Evolutionary conservation across 2,888 invertebrate genomes (phyloP), one percentile per base, ranked within the genome.

Genomic region (Meteorus colon): DNA sequence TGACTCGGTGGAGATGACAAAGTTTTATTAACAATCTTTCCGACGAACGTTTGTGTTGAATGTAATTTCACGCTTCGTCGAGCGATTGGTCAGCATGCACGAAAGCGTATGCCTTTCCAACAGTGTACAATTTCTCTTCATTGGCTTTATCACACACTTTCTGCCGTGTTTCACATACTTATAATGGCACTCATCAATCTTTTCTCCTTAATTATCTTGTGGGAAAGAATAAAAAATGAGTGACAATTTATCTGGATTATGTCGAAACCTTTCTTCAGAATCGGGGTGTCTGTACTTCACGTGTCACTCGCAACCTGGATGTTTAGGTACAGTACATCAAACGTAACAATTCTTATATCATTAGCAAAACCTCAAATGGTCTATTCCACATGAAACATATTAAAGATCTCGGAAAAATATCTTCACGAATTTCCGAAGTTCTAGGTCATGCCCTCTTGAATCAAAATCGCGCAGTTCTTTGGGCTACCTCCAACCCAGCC

Each of bases 231-330:
- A 55, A 69, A 76, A 74, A 82, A 84, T 79, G 80, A 62, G 69
- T 76, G 78, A 74, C 77, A 78, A 45, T 63, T 72, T 37, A 41
- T 51, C 5, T 45, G 29, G 41, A 48, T 34, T 69, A 19, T 48
- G 60, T 59, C 24, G 31, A 74, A 48, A 24, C 24, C 63, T 74
- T 31, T 78, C 73, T 79, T 80, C 73, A 79, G 67, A 81, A 80
- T 79, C 65, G 79, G 81, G 77, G 81, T 93, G 89, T 94, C 94
- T 73, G 93, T 94, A 82, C 92, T 94, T 80, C 94, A 94, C 90
- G 92, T 94, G 84, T 93, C 94, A 77, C 92, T 94, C 88, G 91
- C 92, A 90, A 94, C 94, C 85, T 95, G 95, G 95, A 94, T 94
- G 87, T 94, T 94, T 87, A 95, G 95, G 91, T 95, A 80, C 86